Evolutionary conservation across 2,888 invertebrate genomes (phyloP).

Genomic region (Chrysolina oricalcia): DNA sequence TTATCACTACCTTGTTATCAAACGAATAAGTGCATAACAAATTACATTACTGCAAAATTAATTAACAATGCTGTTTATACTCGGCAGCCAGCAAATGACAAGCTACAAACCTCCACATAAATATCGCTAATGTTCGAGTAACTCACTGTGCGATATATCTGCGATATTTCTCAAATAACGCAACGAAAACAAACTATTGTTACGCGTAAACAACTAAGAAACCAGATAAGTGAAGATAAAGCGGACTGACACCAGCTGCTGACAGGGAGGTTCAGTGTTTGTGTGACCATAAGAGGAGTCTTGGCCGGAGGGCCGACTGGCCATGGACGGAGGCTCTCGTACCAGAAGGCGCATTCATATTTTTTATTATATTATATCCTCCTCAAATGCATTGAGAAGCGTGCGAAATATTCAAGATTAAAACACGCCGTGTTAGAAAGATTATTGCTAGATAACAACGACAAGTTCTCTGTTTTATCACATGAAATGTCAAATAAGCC

Average conservation of each 20-base stretch:
- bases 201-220: conserved; percentile 35
- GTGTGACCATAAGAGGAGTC: conserved; percentile 27
- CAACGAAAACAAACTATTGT: conserved; percentile 33
- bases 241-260: conserved; percentile 14
- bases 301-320: neutral
- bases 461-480: no score
- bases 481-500: no score
- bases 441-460: no score
- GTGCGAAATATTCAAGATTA: no score
- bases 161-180: conserved; percentile 9
- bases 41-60: neutral
- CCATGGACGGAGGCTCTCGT: neutral
- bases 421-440: no score
- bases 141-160: conserved; percentile 4
- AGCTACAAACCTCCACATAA: conserved; percentile 4
- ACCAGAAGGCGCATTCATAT: no score
- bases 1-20: neutral
- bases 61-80: neutral
- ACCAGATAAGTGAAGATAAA: conserved; percentile 38
- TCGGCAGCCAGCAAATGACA: conserved; percentile 10
- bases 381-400: no score
- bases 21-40: neutral
- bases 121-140: conserved; percentile 12
- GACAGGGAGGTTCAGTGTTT: conserved; percentile 25
- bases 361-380: no score